Conservation (phyloP, 2,888 invertebrate species). For the Deilephila porcellus region DNA sequence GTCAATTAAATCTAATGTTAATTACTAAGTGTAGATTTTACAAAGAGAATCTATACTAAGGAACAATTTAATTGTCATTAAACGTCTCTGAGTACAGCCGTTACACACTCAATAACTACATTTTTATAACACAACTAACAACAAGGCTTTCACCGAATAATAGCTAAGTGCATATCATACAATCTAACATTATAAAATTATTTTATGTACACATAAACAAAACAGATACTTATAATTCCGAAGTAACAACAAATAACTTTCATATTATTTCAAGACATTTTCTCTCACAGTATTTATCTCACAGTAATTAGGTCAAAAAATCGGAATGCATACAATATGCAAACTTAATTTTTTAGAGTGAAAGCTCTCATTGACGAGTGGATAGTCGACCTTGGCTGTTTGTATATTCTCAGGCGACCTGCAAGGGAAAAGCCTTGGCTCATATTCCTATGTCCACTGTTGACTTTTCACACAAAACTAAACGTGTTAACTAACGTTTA, state of each 20-base stretch:
- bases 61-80: too few species aligned
- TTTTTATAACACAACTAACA: too few species aligned
- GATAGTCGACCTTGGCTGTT: constrained; percentile 54
- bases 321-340: constrained; percentile 35
- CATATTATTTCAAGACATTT: neutral
- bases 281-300: neutral
- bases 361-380: constrained; percentile 61
- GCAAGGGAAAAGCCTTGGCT: constrained; percentile 56
- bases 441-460: constrained; percentile 48
- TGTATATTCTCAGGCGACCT: constrained; percentile 54
- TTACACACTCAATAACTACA: too few species aligned
- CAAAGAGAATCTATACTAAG: too few species aligned
- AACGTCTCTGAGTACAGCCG: too few species aligned
- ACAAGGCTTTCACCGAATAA: too few species aligned
- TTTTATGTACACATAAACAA: too few species aligned
- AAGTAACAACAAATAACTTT: neutral
- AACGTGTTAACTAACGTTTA: constrained; percentile 35
- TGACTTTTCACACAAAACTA: constrained; percentile 47
- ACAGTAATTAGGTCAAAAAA: constrained; percentile 10
- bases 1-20: too few species aligned
- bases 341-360: constrained; percentile 43
- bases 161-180: too few species aligned
- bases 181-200: too few species aligned
- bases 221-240: neutral
- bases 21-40: too few species aligned